Base-by-base conservation (phyloP, 2,888 invertebrate species). In the Taphrorychus bicolor region DNA sequence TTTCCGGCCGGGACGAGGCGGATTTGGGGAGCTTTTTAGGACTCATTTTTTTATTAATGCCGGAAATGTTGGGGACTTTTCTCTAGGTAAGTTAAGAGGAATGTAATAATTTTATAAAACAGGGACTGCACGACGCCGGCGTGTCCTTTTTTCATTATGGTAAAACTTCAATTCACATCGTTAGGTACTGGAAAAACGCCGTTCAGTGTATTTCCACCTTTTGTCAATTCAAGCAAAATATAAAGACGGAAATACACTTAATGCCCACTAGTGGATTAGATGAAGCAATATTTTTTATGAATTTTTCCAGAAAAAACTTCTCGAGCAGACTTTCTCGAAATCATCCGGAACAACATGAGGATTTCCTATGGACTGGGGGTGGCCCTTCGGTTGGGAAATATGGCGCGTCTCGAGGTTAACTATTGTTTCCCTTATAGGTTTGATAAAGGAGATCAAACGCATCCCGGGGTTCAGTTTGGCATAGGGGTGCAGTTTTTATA, bases 351-450 rank as follows among this genome's bases (percentile, higher is more conserved):
- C 53, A 85, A 86, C 56, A 83, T 87, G 74, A 86, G 98, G 64
- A 85, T 91, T 76, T 87, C 96, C 2, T 88, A 87, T 75, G 98
- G 99, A 24, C 82, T 90, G 60, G 98, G 97, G 14, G 80, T 97
- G 59, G 94, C 93, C 11, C 85, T 97, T 78, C 88, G 92, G 71
- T 84, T 98, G 64, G 95, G 90, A 73, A 87, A 93, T 72, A 85
- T 91, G 70, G 97, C 96, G n/a, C 87, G 97, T 64, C 86, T 98
- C 60, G 98, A 99, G 85, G 87, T 99, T 59, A 98, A 98, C 86
- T 96, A 98, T 84, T 93, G 94, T 81, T 83, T 93, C 77, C 98
- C 98, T 45, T 72, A 78, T 54, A 83, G 84, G 52, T 87, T 87
- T 70, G 85, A 87, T 72, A 82, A 84, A 67, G 88, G 86, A 11